Conservation (phyloP, 2,888 invertebrate species). For the Drosophila leonis region DNA sequence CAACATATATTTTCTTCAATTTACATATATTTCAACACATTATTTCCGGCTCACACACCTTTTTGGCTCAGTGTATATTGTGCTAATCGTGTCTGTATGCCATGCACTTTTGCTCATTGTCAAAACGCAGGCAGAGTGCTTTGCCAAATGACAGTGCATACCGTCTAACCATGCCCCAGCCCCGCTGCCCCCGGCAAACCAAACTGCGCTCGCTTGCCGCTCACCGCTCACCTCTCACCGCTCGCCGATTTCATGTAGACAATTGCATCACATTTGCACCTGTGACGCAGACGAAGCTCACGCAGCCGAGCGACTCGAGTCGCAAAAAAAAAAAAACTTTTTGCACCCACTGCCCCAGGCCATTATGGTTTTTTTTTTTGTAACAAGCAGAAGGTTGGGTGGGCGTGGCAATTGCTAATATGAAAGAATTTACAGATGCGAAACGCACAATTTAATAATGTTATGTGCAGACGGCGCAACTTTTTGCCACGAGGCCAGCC, state of each 20-base stretch:
- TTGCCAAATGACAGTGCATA: constrained; percentile 12
- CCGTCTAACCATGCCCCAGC: not conserved
- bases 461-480: constrained; percentile 42
- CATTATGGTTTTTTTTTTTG: not conserved
- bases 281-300: constrained; percentile 27
- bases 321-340: constrained; percentile 50
- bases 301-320: constrained; percentile 3
- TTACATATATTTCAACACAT: too few species aligned
- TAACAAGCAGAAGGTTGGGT: not conserved
- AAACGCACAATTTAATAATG: constrained; percentile 50
- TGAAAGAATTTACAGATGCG: constrained; percentile 43
- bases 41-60: too few species aligned
- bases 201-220: not conserved
- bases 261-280: constrained; percentile 56
- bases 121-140: constrained; percentile 3
- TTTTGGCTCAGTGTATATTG: constrained; percentile 28
- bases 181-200: too few species aligned
- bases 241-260: not conserved
- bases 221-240: too few species aligned
- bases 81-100: constrained; percentile 30
- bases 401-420: constrained; percentile 14
- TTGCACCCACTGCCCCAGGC: constrained; percentile 19
- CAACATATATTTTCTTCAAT: not conserved
- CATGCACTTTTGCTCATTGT: constrained; percentile 26
- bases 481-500: constrained; percentile 28